Evolutionary conservation across 1,140 invertebrate species (phyloP).

Genomic region (Yoshiicerus persimilis): DNA sequence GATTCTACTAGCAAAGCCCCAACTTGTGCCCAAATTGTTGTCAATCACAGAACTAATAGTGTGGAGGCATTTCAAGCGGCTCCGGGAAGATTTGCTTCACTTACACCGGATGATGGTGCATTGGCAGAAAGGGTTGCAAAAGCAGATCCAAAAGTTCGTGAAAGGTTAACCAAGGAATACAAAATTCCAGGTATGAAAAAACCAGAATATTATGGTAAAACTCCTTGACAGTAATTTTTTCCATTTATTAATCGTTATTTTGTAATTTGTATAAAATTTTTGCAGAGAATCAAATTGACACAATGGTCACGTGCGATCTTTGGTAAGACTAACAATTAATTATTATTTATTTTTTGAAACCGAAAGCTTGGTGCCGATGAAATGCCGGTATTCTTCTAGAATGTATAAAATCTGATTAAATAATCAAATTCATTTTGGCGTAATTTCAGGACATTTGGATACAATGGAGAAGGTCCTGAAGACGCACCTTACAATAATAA

Average conservation of each 20-base stretch:
- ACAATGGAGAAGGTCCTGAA: conserved; percentile 25
- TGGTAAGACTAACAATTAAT: neutral
- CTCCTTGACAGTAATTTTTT: too few relatives aligned
- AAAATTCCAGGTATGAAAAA: neutral
- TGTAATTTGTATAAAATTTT: neutral
- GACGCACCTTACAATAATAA: neutral
- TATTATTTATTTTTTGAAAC: neutral
- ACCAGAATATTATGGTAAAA: too few relatives aligned
- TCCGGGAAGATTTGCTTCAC: neutral
- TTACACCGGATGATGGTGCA: neutral
- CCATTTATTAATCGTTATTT: too few relatives aligned
- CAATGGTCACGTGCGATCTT: neutral
- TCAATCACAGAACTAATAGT: neutral
- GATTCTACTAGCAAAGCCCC: neutral
- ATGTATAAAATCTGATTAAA: too few relatives aligned
- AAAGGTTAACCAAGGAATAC: neutral
- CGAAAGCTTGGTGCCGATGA: too few relatives aligned
- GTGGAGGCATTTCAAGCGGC: neutral
- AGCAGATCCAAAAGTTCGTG: neutral
- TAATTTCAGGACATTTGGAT: conserved; percentile 29
- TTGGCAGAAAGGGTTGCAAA: neutral
- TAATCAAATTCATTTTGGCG: neutral
- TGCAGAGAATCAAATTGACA: neutral
- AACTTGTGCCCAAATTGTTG: neutral
- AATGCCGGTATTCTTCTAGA: neutral